Percentiles rank a stretch among this genome's conserved stretches.
Evolutionary conservation across 2,113 vertebrate species (phyloP).

Genomic region (Xyliphius kryptos): DNA sequence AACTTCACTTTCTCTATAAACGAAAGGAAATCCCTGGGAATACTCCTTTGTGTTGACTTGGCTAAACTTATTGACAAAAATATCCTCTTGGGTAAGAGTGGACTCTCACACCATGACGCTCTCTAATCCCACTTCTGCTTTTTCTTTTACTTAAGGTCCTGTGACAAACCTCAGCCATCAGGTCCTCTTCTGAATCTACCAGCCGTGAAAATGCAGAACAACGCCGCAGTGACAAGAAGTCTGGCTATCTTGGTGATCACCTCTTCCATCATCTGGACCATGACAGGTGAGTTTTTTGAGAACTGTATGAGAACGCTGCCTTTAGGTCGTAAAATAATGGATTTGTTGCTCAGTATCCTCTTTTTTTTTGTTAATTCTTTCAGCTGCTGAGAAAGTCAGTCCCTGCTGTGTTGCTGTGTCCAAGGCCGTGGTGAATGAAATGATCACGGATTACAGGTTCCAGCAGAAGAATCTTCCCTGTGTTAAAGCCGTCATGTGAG

Average conservation of each 20-base stretch:
- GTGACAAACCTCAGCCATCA: not conserved
- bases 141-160: not conserved
- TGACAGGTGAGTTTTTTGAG: conserved; percentile 10
- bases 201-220: conserved; percentile 1
- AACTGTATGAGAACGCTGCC: not conserved
- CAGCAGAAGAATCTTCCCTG: not conserved
- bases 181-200: not conserved
- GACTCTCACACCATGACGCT: not conserved
- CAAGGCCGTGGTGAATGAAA: not conserved
- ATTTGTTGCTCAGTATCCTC: not conserved
- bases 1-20: too few relatives aligned
- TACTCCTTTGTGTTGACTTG: too few relatives aligned
- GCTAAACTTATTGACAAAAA: not conserved
- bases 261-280: conserved; percentile 13
- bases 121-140: not conserved
- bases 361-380: not conserved
- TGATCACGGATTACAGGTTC: not conserved
- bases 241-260: not conserved
- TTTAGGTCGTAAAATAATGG: not conserved
- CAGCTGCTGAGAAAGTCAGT: not conserved
- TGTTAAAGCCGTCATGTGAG: conserved; percentile 26
- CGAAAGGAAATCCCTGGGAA: too few relatives aligned
- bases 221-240: conserved; percentile 3
- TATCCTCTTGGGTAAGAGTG: not conserved
- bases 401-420: conserved; percentile 17